A percentile compares a stretch with the other conserved stretches of the same genome.
These are phyloP conservation scores for Gisinianus flammeolus DNA, from an alignment of 2,888 invertebrate species.

Conservation along the genomic window DNA sequence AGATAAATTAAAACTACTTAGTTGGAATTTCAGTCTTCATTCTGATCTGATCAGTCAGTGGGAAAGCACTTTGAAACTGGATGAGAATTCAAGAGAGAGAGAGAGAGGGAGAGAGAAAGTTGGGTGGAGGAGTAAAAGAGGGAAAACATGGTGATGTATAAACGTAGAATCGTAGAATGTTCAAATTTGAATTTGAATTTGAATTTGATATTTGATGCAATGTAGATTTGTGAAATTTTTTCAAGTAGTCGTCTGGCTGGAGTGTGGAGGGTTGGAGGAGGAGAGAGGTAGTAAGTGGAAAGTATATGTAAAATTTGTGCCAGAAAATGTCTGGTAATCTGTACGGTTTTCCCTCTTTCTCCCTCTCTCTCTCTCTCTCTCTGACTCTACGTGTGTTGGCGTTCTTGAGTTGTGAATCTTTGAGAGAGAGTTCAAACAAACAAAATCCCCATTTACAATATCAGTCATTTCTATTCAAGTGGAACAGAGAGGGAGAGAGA, in stretches of 20 bases:
- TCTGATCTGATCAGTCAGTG: neutral
- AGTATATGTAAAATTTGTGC: neutral
- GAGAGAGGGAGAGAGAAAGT: neutral
- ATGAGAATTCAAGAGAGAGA: neutral
- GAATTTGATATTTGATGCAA: slow-evolving; percentile 26
- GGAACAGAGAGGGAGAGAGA: neutral
- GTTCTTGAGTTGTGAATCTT: too few species aligned
- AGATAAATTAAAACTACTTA: too few species aligned
- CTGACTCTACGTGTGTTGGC: too few species aligned
- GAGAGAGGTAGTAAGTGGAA: neutral
- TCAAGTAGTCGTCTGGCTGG: neutral
- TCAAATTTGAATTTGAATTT: neutral
- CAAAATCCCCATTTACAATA: slow-evolving; percentile 21
- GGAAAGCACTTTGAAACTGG: too few species aligned
- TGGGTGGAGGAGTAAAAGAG: neutral
- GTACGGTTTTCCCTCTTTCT: neutral
- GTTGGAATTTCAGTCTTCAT: neutral
- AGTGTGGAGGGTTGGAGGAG: neutral
- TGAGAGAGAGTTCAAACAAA: neutral
- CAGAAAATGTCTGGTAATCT: neutral
- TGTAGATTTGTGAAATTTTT: slow-evolving; percentile 15
- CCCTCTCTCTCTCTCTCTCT: slow-evolving; percentile 9
- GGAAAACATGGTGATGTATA: neutral
- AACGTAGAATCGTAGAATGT: too few species aligned
- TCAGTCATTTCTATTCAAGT: slow-evolving; percentile 24